phyloP scores from a whole-genome alignment of 1,140 invertebrate genomes.

The Cotesia typhae region DNA sequence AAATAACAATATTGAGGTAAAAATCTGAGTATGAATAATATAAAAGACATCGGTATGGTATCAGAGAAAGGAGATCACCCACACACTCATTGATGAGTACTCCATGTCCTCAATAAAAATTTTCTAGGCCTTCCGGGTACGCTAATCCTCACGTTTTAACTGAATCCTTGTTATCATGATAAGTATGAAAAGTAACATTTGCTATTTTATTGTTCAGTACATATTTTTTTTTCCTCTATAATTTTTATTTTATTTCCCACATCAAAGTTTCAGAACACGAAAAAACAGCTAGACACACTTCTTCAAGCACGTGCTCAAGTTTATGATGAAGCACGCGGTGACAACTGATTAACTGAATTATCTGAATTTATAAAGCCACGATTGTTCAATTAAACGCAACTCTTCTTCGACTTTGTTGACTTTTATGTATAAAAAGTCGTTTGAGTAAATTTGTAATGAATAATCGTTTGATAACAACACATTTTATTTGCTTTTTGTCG shows the following conservation, averaged over 20 bases:
- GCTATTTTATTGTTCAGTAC: no score
- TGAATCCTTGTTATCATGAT: no score
- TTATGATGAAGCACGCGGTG: constrained; percentile 4
- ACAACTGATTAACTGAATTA: not conserved
- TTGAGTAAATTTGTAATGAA: not conserved
- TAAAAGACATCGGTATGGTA: not conserved
- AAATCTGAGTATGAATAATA: not conserved
- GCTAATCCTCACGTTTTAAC: no score
- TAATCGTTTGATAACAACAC: not conserved
- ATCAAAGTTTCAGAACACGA: no score
- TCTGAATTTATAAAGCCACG: not conserved
- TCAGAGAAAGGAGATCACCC: no score
- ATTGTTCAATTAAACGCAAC: not conserved
- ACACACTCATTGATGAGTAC: no score
- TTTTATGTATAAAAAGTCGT: not conserved
- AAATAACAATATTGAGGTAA: constrained; percentile 5
- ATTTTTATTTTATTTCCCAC: no score
- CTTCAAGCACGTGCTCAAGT: constrained; percentile 10
- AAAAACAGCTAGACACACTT: no score
- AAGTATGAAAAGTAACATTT: no score
- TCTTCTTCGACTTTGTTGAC: not conserved
- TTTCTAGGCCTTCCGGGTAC: no score
- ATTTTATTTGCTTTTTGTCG: not conserved
- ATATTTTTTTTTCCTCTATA: no score
- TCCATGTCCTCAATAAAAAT: no score